Evolutionary conservation across 2,797 vertebrate genomes (phyloP).

Genomic region (Pantherophis alleghaniensis): DNA sequence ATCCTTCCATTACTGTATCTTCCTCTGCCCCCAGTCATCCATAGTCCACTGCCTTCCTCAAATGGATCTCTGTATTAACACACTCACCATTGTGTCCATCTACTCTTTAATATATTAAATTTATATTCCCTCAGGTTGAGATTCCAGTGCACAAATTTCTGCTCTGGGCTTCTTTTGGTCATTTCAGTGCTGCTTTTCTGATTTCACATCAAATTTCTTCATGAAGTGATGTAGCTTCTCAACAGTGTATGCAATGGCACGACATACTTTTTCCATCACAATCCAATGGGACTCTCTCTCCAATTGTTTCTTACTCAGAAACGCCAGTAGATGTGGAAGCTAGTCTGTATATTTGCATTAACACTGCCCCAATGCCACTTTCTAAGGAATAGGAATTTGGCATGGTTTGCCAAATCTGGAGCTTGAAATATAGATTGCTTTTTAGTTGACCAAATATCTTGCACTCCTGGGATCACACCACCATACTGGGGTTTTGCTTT

Average conservation of each 20-base stretch:
- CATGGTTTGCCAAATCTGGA: background rate
- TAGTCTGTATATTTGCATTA: background rate
- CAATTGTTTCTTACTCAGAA: background rate
- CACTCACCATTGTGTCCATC: background rate
- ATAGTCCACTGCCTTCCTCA: background rate
- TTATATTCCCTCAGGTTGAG: background rate
- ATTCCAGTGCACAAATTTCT: background rate
- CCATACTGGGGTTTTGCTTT: background rate
- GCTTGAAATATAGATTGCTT: background rate
- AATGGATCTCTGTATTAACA: background rate
- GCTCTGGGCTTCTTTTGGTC: background rate
- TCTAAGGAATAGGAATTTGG: background rate
- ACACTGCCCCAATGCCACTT: background rate
- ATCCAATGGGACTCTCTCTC: background rate
- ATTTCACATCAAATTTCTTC: background rate
- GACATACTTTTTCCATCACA: background rate
- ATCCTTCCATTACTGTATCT: background rate
- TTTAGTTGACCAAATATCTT: background rate
- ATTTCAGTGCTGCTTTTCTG: background rate
- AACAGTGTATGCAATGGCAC: background rate
- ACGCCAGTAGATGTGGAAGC: background rate
- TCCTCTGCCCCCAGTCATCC: background rate
- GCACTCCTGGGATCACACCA: background rate
- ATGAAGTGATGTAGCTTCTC: background rate
- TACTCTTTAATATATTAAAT: background rate